These are phyloP conservation scores for Chaitophorus viminalis DNA, from an alignment of 2,888 invertebrate species.

Conservation along the genomic window DNA sequence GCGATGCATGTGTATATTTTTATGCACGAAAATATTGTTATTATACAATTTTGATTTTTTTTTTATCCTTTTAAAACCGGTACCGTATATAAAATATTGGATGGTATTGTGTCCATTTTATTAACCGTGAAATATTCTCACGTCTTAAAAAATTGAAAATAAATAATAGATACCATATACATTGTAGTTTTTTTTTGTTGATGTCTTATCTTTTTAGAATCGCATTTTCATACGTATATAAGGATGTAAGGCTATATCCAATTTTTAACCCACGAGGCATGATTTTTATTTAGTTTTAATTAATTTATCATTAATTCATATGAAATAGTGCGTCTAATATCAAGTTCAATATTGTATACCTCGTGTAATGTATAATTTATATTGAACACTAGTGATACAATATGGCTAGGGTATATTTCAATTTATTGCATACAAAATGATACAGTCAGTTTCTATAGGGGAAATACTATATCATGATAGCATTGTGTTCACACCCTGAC, in stretches of 20 bases:
- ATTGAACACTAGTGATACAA: neutral
- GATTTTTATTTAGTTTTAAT: neutral
- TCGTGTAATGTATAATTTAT: neutral
- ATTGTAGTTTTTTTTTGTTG: slow-evolving; percentile 19
- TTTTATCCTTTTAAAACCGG: slow-evolving; percentile 25
- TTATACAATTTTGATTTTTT: slow-evolving; percentile 40
- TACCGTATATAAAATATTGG: slow-evolving; percentile 29
- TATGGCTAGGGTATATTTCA: neutral
- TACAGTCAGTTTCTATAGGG: slow-evolving; percentile 19
- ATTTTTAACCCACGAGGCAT: neutral
- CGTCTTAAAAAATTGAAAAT: slow-evolving; percentile 4
- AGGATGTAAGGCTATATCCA: neutral
- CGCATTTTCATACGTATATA: neutral
- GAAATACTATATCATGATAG: neutral
- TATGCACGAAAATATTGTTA: slow-evolving; percentile 57
- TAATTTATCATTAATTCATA: neutral
- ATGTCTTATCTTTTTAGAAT: slow-evolving; percentile 10
- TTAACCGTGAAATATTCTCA: slow-evolving; percentile 60
- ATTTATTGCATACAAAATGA: neutral
- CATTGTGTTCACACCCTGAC: slow-evolving; percentile 34
- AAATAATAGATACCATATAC: slow-evolving; percentile 21
- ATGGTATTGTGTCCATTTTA: slow-evolving; percentile 51
- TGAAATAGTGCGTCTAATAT: neutral
- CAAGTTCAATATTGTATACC: neutral
- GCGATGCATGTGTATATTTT: slow-evolving; percentile 52